phyloP scores from a whole-genome alignment of 2,113 vertebrate species.

The Dicentrarchus labrax region DNA sequence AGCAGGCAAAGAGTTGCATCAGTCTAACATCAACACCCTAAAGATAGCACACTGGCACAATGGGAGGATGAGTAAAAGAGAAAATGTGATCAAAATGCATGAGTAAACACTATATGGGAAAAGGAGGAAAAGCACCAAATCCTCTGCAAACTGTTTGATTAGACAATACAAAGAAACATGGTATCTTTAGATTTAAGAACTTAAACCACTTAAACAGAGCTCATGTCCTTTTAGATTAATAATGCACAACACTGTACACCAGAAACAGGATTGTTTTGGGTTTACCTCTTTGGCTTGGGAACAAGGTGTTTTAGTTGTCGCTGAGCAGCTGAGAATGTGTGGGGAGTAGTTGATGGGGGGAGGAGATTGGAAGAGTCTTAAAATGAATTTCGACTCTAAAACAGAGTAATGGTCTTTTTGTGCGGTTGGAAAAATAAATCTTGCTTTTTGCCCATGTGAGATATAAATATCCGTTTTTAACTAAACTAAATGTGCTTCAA shows the following conservation, averaged over 20 bases:
- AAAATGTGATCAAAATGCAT: constrained; percentile 56
- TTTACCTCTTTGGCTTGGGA: constrained; percentile 3
- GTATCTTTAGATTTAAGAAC: not conserved
- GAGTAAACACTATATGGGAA: constrained; percentile 43
- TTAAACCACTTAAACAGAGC: not conserved
- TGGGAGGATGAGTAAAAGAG: constrained; percentile 45
- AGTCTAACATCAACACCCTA: constrained; percentile 74
- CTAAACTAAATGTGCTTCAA: not conserved
- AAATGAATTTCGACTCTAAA: constrained; percentile 55
- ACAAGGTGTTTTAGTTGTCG: constrained; percentile 12
- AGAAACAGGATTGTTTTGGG: not conserved
- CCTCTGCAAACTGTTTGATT: constrained; percentile 47
- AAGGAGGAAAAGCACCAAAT: constrained; percentile 34
- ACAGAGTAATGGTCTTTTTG: constrained; percentile 45
- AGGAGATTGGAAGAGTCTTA: constrained; percentile 43
- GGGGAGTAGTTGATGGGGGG: constrained; percentile 28
- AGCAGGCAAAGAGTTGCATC: constrained; percentile 75
- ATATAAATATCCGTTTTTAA: constrained; percentile 6
- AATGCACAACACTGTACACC: not conserved
- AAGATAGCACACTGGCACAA: constrained; percentile 68
- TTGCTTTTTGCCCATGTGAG: constrained; percentile 6
- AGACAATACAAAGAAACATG: constrained; percentile 11
- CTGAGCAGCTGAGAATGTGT: constrained; percentile 24
- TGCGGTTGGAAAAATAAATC: constrained; percentile 7
- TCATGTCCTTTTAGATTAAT: not conserved